Evolutionary conservation across 2,888 invertebrate species (phyloP).

Genomic region (Cylindroiulus punctatus): DNA sequence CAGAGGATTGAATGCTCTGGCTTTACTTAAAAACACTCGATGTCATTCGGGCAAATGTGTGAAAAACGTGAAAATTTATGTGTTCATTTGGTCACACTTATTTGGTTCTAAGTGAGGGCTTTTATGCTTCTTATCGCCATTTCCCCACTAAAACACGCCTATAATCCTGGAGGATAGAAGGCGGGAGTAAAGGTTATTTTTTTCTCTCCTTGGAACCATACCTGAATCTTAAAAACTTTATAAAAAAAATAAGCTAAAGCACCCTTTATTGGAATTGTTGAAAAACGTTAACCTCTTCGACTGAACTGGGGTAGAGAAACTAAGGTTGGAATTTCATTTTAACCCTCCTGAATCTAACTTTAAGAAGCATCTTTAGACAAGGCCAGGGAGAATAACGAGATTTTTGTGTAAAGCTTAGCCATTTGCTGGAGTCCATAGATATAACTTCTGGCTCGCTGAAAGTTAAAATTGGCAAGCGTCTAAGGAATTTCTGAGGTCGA

Average conservation of each 20-base stretch:
- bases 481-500: not conserved
- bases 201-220: not conserved
- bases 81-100: not conserved
- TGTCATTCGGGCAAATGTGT: not conserved
- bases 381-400: not conserved
- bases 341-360: not conserved
- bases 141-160: not conserved
- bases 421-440: not conserved
- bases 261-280: slow-evolving; percentile 20
- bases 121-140: not conserved
- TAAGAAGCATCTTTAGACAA: not conserved
- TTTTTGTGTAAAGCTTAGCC: not conserved
- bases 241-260: slow-evolving; percentile 7
- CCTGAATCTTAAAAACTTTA: slow-evolving; percentile 37
- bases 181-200: slow-evolving; percentile 37
- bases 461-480: not conserved
- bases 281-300: slow-evolving; percentile 41
- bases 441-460: not conserved
- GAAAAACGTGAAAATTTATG: not conserved
- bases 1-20: not conserved
- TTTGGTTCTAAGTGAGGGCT: not conserved
- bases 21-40: not conserved
- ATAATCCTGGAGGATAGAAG: slow-evolving; percentile 14
- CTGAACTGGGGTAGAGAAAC: not conserved
- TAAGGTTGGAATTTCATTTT: not conserved